Base-by-base conservation (phyloP, 2,113 vertebrate genomes). In the Nerophis ophidion region DNA sequence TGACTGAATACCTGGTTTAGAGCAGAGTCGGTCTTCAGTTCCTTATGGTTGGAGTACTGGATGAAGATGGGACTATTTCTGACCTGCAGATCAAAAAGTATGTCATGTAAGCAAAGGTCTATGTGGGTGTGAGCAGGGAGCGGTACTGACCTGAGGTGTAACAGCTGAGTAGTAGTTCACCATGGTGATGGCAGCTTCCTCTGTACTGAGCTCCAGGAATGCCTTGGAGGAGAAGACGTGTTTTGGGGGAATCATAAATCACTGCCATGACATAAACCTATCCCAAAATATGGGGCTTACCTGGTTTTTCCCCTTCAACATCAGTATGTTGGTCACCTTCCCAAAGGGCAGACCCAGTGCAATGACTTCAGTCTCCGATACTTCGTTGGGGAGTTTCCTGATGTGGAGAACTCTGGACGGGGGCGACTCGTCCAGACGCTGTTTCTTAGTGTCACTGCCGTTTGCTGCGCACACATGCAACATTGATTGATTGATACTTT, bases 271-370 rank as follows among this genome's bases (percentile, higher is more conserved):
- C n/a, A 17, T 49, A 44, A 19, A 15, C 16, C 5, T 44, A 44
- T 44, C 40, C 10, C 4, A 44, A 44, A 11, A 44, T 48, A 9
- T 57, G 3, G 26, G 15, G 5, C 33, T 60, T 87, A 98, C 96
- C 96, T 99, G 97, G 76, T 98, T 99, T 84, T 99, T 99, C 72
- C 97, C 97, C 90, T 99, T 99, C 63, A 99, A 89, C 97, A 99
- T 99, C 44, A 99, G 90, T 82, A 99, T 98, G 76, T 99, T 99
- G 76, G 97, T 99, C 84, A 99, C 96, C 80, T 98, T 98, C 72
- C 97, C 97, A 83, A 99, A 99, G 53, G 97, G 97, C 71, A 99
- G 91, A 14, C 96, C 97, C 82, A 99, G 87, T 77, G 97, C 96
- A 75, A 99, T 98, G 76, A 99, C 97, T 89, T 99, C 97, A 2